Evolutionary conservation across 2,888 invertebrate species (phyloP), one percentile per base, ranked within the genome.

Genomic region (Schrankia costaestrigalis): DNA sequence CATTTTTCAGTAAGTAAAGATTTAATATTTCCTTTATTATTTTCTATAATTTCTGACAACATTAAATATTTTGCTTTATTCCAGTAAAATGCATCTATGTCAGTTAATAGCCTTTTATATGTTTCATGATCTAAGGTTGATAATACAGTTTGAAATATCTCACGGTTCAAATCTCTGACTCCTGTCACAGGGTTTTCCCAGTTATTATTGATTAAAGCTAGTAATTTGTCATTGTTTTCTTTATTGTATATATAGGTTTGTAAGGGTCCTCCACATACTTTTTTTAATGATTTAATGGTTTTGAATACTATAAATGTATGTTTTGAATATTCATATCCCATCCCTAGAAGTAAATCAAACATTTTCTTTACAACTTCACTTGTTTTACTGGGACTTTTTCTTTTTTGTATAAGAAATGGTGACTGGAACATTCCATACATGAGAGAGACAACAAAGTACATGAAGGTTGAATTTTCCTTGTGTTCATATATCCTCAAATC

Each of bases 171-270:
- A 54, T 90, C 90, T 51, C 89, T 80, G 5, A 90, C 78, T 31
- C 90, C 90, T 37, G 84, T 83, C 6, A 91, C 78, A 11, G 90
- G 88, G 52, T 90, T 91, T 55, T 90, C 90, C 91, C 91, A 91
- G 56, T 91, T 91, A 27, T 90, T 89, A 55, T 89, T 90, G 4
- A 89, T 78, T 40, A 91, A 69, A 44, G 78, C 73, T 3, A 90
- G 68, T 21, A 91, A 51, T 46, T 66, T 76, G 5, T 75, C 60
- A 49, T 84, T 75, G 34, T 83, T 66, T n/a, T 62, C 48, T 31
- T 49, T 49, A 34, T 51, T 63, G 19, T 72, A 75, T 26, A 78
- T 58, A 15, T 48, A 41, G 2, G 64, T 46, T 40, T 79, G 60
- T 11, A 82, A 77, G 37, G 61, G 39, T 14, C 77, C 82, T 15